Evolutionary conservation across 1,140 invertebrate species (phyloP).

Genomic region (Sycophila sp.): DNA sequence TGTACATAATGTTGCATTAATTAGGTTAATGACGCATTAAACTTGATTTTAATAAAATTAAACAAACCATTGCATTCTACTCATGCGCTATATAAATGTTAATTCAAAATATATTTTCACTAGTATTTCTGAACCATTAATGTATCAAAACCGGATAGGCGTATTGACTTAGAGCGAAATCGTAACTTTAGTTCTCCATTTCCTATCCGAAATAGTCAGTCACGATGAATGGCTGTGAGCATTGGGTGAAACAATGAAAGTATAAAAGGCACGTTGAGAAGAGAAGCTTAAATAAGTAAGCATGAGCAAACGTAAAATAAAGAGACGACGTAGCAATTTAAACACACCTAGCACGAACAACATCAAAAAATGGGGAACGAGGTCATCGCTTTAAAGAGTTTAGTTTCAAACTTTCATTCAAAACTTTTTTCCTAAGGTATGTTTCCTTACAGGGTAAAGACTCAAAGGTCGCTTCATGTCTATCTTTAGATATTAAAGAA

Average conservation of each 20-base stretch:
- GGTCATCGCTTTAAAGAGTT: not conserved
- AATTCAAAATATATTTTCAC: too few relatives aligned
- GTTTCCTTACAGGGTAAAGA: too few relatives aligned
- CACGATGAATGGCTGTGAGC: not conserved
- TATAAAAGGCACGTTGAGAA: too few relatives aligned
- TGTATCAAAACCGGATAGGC: not conserved
- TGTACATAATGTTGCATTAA: too few relatives aligned
- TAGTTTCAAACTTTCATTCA: not conserved
- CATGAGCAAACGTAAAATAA: not conserved
- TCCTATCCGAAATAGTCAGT: not conserved
- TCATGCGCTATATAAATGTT: too few relatives aligned
- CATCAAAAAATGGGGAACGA: not conserved
- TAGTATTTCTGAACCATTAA: too few relatives aligned
- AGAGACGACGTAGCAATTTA: not conserved
- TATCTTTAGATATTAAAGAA: too few relatives aligned
- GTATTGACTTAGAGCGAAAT: not conserved
- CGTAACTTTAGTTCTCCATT: not conserved
- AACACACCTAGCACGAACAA: not conserved
- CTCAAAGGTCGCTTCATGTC: too few relatives aligned
- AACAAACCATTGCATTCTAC: too few relatives aligned
- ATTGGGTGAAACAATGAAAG: not conserved
- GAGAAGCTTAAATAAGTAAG: not conserved
- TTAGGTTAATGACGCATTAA: too few relatives aligned
- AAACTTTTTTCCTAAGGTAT: not conserved
- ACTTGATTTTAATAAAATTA: too few relatives aligned